Base-by-base conservation (phyloP, 2,888 invertebrate genomes). In the Hirtodrosophila trivittata region DNA sequence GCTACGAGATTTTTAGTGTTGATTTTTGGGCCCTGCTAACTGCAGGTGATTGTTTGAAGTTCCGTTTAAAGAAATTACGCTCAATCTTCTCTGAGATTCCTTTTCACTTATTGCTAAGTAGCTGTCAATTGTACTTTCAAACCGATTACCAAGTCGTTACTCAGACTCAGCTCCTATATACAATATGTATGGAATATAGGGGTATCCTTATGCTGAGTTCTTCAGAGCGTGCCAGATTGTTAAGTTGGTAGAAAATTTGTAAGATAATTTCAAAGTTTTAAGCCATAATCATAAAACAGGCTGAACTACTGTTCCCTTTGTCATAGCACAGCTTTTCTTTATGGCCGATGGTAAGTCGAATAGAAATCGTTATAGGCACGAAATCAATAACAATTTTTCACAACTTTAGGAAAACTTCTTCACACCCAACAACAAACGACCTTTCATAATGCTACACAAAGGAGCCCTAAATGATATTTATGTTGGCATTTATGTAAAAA, bases 361-460 rank as follows among this genome's bases (percentile, higher is more conserved):
- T 46, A 47, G 43, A 42, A 39, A 39, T 41, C 39, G 41, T 70
- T 70, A 47, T 59, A 43, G 50, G 42, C 72, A 66, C 42, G 58
- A 75, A 84, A 81, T 84, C 82, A 78, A 78, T 80, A 84, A 75
- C 62, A 75, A 81, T 81, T 84, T 80, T 85, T 80, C 80, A 80
- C 85, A 78, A 66, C 60, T 76, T 67, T 58, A 37, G 43, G 25
- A 52, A 50, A 45, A 65, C 18, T 59, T 59, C 58, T 77, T 78
- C 64, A 72, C 74, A 69, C 64, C 55, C 58, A 73, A 47, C 57
- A 69, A 59, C 21, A 71, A 51, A 62, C 30, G 47, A 49, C 18
- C 55, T 49, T 75, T 81, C 66, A 66, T 59, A 64, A 59, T 55
- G 41, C 38, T 62, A 76, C 60, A 86, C 86, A 81, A 86, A 64